Evolutionary conservation across 2,888 invertebrate genomes (phyloP), one percentile per base, ranked within the genome.

Genomic region (Sacculina carcini): DNA sequence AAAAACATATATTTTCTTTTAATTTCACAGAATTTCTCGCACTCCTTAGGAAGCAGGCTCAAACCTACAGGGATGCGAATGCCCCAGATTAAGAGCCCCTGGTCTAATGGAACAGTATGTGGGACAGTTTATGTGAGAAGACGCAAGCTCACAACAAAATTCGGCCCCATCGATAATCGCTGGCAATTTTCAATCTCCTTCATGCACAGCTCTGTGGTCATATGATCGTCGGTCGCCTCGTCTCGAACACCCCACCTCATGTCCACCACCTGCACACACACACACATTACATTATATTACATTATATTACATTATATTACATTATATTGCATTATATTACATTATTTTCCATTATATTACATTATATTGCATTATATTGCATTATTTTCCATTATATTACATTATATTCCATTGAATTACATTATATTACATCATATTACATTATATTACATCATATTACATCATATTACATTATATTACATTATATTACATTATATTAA

Each of bases 241-340:
- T 96, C 94, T 61, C 94, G 71, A 0, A 94, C 92, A 5, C 94
- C 94, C 94, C 94, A 94, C 61, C 94, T 73, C 94, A 94, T 94
- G 67, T 94, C 94, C 28, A 94, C 94, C 3, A 94, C 92, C 87
- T 87, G 59, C 10, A 58, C 49, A 54, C 21, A 5, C n/a, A n/a
- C n/a, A n/a, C n/a, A n/a, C n/a, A n/a, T n/a, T n/a, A n/a, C n/a
- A n/a, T n/a, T n/a, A n/a, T n/a, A n/a, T n/a, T 16, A 12, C 26
- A 6, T 23, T 26, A 51, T 23, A 24, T 51, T 52, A 12, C 28
- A 23, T n/a, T n/a, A n/a, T n/a, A n/a, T n/a, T n/a, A n/a, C n/a
- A n/a, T n/a, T n/a, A n/a, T n/a, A n/a, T n/a, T n/a, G n/a, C n/a
- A n/a, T n/a, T n/a, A n/a, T n/a, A n/a, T n/a, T 16, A 12, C 26